Evolutionary conservation across 1,140 invertebrate species (phyloP), one percentile per base, ranked within the genome.

Genomic region (Globodera ellingtonae): DNA sequence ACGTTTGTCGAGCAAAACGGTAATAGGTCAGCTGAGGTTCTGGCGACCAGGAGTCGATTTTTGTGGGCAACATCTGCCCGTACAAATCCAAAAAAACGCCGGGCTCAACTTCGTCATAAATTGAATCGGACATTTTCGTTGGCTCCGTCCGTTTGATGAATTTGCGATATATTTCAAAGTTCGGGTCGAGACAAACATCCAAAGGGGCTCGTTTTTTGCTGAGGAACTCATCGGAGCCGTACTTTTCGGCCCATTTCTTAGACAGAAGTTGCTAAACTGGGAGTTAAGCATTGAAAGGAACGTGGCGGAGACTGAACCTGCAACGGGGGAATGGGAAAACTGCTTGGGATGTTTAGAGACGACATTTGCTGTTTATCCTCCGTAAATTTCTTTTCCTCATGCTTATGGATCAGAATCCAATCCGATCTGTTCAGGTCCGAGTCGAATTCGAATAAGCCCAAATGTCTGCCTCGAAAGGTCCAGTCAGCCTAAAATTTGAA

Each of bases 351-450:
- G 18, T 74, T 72, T 18, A 87, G 59, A 18, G 70, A 15, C 24
- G 83, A 5, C 82, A 89, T 85, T n/a, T 67, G 72, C 13, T 78
- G 77, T 24, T 76, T 71, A 52, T 81, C 81, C 72, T 84, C 50
- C 48, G 81, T 72, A 24, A 84, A 87, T 46, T 80, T 74, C 52
- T 72, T 75, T 75, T 89, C 87, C 75, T 89, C 89, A 66, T 89
- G 85, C 78, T 86, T 89, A 70, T 89, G 87, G 46, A 89, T 75
- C 6, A 89, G 72, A 21, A 79, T 73, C 87, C 87, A 89, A 72
- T 89, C 88, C 66, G 86, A 80, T 35, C 87, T 84, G 79, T 89
- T 87, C 71, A 89, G 70, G 80, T 89, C 87, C 15, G 80, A 66
- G 13, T 50, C 71, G 72, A 89, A 89, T 65, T 89, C 86, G 79